Base-by-base conservation (phyloP, 2,113 vertebrate genomes). In the Caranx ignobilis region DNA sequence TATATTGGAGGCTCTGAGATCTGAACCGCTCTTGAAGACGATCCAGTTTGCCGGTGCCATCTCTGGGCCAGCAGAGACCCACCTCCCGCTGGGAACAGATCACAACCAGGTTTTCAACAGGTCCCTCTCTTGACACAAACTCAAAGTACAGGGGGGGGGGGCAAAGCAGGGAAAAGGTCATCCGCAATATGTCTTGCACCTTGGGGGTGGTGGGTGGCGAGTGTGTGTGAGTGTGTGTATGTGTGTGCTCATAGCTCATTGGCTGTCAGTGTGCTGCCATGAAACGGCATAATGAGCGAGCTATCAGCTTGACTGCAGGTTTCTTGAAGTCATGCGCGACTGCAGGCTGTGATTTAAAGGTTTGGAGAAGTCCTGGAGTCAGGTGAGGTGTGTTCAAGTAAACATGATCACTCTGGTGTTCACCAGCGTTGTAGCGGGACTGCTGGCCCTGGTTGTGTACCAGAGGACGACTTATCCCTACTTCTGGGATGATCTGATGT, bases 401-500 rank as follows among this genome's bases (percentile, higher is more conserved):
- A 93, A 65, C 0, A 94, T 96, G 95, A 62, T 94, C 1, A 66
- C 85, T 1, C 35, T 79, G 9, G 90, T 94, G 88, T 18, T 96
- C 0, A 59, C 86, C 3, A 90, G 92, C 0, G 18, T 94, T 1
- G 71, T 90, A 0, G 91, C 94, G 0, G 96, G 94, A 0, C 3
- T 95, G 0, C 11, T 91, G 26, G 92, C 92, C 0, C 81, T 97
- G 15, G 75, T 94, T 15, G 16, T 96, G 0, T 2, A 95, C 26
- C 97, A 97, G 90, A 94, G 87, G 48, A 75, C 84, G 8, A 16
- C 87, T 2, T 93, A 93, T 26, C 96, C 96, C 0, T 96, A 95
- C 88, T 95, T 98, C 66, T 97, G 96, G 96, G 41, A 62, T 0
- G 97, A 99, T 69, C 61, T 98, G 80, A 79, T 88, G 1, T 96